A percentile compares a stretch with the other conserved stretches of the same genome.
phyloP scores from a whole-genome alignment of 2,113 vertebrate species.

The Lepidothrix coronata region DNA sequence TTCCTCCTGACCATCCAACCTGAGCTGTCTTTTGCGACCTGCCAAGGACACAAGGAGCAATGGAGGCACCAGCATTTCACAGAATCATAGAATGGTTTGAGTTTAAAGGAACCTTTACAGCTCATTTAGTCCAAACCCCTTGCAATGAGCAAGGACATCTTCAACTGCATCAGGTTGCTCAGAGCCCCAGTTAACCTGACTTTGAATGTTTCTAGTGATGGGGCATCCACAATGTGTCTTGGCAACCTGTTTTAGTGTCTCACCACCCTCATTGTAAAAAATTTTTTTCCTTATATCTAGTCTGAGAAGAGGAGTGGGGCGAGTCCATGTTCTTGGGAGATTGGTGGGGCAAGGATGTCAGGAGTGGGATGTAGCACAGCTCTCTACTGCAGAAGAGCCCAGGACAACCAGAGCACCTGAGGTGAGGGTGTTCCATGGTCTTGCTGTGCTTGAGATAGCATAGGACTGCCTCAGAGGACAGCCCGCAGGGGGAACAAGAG shows the following conservation, averaged over 20 bases:
- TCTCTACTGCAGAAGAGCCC: neutral
- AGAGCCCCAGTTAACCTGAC: neutral
- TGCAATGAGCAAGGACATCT: neutral
- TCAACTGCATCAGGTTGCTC: neutral
- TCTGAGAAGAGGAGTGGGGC: neutral
- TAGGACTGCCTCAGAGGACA: neutral
- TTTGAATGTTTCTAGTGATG: neutral
- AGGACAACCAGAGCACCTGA: neutral
- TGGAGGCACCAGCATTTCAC: neutral
- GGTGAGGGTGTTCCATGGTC: neutral
- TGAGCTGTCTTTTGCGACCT: neutral
- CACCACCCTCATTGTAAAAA: fast-evolving
- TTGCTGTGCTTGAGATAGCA: neutral
- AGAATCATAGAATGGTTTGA: neutral
- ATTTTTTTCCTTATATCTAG: neutral
- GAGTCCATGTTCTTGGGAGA: neutral
- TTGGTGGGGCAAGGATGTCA: neutral
- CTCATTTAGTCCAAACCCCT: neutral
- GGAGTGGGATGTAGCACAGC: neutral
- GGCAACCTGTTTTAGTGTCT: neutral
- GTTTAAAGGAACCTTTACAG: neutral
- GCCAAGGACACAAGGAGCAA: neutral
- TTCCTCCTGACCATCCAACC: neutral
- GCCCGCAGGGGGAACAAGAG: neutral
- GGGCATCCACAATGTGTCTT: neutral